Base-by-base conservation (phyloP, 2,113 vertebrate species). In the Hirundichthys speculiger region DNA sequence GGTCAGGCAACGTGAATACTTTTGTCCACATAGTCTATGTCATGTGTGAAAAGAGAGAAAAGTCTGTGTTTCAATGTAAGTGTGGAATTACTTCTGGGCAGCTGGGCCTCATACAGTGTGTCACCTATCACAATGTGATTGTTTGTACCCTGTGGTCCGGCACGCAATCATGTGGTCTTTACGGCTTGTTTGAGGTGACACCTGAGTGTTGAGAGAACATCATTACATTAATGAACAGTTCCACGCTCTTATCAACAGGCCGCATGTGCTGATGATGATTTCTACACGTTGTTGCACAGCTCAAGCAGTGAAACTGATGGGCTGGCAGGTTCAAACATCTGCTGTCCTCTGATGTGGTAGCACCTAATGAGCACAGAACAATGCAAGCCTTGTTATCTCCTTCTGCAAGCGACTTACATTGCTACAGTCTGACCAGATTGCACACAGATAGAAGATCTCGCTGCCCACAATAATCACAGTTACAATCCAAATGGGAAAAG, bases 271-370 rank as follows among this genome's bases (percentile, higher is more conserved):
- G 73, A 67, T 42, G 64, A 51, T 5, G 20, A 2, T 70, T 62
- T 69, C 45, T 30, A 22, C 68, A 39, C 54, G 74, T 45, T 20
- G 34, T 48, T 27, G 64, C 68, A 51, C 19, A 11, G 14, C 64
- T 79, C 75, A 69, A 63, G 67, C 49, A 2, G 69, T 20, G 58
- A 25, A 25, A 55, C 25, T 69, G 69, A 73, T 67, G 74, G 64
- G 45, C 53, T 50, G 64, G 39, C 34, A 45, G 68, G 55, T 52
- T 71, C 46, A 55, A 72, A 77, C 61, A 64, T 65, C 57, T 62
- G 54, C 55, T 79, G 64, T 60, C 52, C 18, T 60, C 45, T 19
- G 46, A 60, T 79, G 58, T 53, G 45, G 46, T 38, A 63, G 22
- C 54, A 50, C 15, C 27, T 7, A 56, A 64, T 22, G 51, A 56